A percentile compares a stretch with the other conserved stretches of the same genome.
These are phyloP conservation scores for Trilocha varians DNA, from an alignment of 2,888 invertebrate genomes.

Conservation along the genomic window DNA sequence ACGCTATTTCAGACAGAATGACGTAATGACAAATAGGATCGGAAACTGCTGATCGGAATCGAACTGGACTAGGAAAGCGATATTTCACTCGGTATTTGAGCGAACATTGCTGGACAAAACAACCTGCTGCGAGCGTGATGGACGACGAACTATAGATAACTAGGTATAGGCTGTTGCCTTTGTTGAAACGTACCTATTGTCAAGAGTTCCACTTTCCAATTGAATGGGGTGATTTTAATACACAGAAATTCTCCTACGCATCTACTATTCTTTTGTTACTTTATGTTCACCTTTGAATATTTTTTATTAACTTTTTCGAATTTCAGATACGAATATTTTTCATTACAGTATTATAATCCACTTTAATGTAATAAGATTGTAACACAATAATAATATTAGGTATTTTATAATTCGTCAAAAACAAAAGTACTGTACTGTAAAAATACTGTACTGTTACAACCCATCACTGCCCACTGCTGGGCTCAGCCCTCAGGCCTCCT, in stretches of 20 bases:
- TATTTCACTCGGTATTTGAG: constrained; percentile 55
- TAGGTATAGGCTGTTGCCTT: constrained; percentile 3
- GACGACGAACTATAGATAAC: constrained; percentile 21
- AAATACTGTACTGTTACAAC: too few relatives aligned
- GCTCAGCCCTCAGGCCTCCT: too few relatives aligned
- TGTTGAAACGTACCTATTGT: constrained; percentile 3
- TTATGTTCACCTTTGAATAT: too few relatives aligned
- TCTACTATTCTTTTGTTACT: not conserved
- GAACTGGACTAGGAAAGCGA: constrained; percentile 31
- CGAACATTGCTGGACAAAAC: constrained; percentile 37
- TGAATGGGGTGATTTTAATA: not conserved
- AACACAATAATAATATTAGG: too few relatives aligned
- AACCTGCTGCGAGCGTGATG: constrained; percentile 56
- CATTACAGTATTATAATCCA: too few relatives aligned
- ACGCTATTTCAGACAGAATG: constrained; percentile 32
- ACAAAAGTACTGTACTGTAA: too few relatives aligned
- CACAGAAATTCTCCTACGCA: not conserved
- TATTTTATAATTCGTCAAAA: too few relatives aligned
- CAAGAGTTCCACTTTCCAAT: not conserved
- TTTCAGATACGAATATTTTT: too few relatives aligned
- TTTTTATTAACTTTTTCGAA: too few relatives aligned
- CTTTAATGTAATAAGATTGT: too few relatives aligned
- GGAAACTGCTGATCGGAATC: constrained; percentile 36
- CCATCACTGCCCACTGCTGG: too few relatives aligned
- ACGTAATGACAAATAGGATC: constrained; percentile 54